Conservation (phyloP, 2,113 vertebrate genomes). For the Rhabdomys dilectus region DNA sequence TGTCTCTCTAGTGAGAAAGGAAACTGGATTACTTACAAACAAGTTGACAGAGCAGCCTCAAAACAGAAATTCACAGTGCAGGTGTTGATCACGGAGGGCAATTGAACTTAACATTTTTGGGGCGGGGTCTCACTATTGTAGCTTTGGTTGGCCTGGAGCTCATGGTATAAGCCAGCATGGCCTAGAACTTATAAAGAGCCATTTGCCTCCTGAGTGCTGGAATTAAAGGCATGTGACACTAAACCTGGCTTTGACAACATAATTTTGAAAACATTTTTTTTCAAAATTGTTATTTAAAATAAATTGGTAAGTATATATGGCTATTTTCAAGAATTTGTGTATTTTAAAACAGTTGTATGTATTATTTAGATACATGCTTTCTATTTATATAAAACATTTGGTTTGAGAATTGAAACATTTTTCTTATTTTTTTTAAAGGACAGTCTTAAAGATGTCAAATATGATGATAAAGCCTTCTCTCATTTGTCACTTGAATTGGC, state of each 20-base stretch:
- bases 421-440: slow-evolving; percentile 82
- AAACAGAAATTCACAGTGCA: background rate
- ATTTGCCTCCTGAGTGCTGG: background rate
- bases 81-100: background rate
- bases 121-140: background rate
- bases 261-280: background rate
- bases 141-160: background rate
- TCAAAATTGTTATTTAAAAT: slow-evolving; percentile 51
- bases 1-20: background rate
- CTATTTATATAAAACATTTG: slow-evolving; percentile 36
- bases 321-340: background rate
- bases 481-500: slow-evolving; percentile 84
- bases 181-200: background rate
- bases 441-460: slow-evolving; percentile 82
- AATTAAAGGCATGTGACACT: background rate
- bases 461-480: slow-evolving; percentile 75
- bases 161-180: background rate
- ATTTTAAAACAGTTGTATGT: slow-evolving; percentile 1
- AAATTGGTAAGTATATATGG: background rate
- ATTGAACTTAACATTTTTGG: background rate
- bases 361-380: slow-evolving; percentile 34
- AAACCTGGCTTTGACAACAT: background rate
- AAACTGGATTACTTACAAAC: background rate
- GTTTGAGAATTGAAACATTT: slow-evolving; percentile 53
- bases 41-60: background rate